These are phyloP conservation scores for Invenusta paracnida DNA, from an alignment of 2,888 invertebrate species.

Conservation along the genomic window DNA sequence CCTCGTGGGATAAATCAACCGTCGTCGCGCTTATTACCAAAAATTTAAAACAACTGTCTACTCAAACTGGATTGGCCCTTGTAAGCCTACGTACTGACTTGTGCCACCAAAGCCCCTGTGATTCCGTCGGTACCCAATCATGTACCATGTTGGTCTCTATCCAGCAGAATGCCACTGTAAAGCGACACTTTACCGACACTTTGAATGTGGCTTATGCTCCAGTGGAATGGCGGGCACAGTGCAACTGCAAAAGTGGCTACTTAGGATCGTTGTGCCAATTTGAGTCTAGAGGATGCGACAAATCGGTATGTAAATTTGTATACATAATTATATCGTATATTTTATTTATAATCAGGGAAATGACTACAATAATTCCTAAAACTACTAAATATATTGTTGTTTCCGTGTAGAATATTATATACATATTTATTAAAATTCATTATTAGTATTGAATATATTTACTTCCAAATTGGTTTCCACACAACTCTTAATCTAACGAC, in stretches of 20 bases:
- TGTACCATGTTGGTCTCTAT: background rate
- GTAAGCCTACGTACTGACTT: background rate
- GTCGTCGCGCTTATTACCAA: background rate
- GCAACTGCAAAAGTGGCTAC: background rate
- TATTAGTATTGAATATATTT: too few relatives aligned
- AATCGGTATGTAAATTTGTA: background rate
- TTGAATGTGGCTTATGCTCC: background rate
- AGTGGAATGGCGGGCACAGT: background rate
- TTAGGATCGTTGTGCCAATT: background rate
- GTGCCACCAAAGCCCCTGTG: background rate
- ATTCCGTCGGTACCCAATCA: background rate
- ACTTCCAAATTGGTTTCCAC: too few relatives aligned
- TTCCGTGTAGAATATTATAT: background rate
- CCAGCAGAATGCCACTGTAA: background rate
- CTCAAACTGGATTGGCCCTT: background rate
- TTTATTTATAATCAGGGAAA: too few relatives aligned
- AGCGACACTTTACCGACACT: background rate
- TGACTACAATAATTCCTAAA: too few relatives aligned
- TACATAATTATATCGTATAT: too few relatives aligned
- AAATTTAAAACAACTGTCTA: background rate
- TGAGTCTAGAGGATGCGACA: background rate
- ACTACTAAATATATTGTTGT: too few relatives aligned
- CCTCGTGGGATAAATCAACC: background rate
- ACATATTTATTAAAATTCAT: background rate
- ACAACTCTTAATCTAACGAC: too few relatives aligned